Evolutionary conservation across 2,797 vertebrate species (phyloP).

Genomic region (Hoplostethus mediterraneus): DNA sequence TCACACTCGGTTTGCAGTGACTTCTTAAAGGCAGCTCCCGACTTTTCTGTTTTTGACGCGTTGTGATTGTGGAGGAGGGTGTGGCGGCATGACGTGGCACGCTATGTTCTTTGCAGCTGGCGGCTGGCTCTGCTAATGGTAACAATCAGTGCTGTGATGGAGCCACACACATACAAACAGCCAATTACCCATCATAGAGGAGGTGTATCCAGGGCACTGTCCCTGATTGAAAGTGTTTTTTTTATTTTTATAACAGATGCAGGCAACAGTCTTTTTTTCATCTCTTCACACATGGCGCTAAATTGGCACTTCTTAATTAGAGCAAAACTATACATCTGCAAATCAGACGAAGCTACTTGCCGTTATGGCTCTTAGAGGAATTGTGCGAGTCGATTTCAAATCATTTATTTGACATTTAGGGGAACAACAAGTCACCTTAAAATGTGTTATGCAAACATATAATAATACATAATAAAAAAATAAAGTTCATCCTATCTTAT

Average conservation of each 20-base stretch:
- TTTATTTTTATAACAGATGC: constrained; percentile 10
- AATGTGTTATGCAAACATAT: neutral
- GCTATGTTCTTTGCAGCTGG: constrained; percentile 37
- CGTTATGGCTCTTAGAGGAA: neutral
- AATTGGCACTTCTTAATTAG: constrained; percentile 34
- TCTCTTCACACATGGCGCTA: constrained; percentile 11
- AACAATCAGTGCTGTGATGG: constrained; percentile 39
- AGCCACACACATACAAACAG: constrained; percentile 34
- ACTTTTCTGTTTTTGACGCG: constrained; percentile 18
- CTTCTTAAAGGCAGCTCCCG: constrained; percentile 30
- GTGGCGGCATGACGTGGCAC: constrained; percentile 21
- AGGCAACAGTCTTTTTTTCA: neutral
- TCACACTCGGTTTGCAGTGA: constrained; percentile 56
- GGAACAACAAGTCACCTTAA: constrained; percentile 2
- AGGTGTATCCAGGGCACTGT: constrained; percentile 32
- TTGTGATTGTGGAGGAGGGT: constrained; percentile 5
- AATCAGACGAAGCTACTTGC: constrained; percentile 1
- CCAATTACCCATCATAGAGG: constrained; percentile 50
- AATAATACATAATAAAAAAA: too few species aligned
- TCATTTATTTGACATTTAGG: neutral
- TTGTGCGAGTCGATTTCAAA: neutral
- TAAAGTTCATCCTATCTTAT: too few species aligned
- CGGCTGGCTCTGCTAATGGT: constrained; percentile 41
- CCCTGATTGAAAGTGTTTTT: constrained; percentile 30
- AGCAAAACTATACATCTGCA: neutral